Evolutionary conservation across 2,888 invertebrate genomes (phyloP), one percentile per base, ranked within the genome.

Genomic region (Drosophila demipolita): DNA sequence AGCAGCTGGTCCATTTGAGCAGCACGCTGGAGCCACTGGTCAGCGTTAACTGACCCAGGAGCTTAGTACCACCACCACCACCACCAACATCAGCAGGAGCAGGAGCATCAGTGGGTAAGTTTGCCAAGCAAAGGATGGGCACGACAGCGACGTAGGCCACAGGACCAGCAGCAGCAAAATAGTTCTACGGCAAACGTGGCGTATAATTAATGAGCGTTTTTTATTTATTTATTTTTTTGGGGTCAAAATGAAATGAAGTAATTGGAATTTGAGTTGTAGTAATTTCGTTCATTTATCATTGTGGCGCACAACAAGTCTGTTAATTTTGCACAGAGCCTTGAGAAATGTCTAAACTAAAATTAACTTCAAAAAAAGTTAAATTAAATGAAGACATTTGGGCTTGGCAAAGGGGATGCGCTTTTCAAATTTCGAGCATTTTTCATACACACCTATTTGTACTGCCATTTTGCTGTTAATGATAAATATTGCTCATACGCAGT

Each of bases 41-140:
- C 80, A 91, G 91, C 79, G 91, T 91, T 64, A 91, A 91, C 88
- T 91, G 92, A 91, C 91, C 91, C 82, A 85, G 83, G 88, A 81
- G 78, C 57, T 62, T 68, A 36, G 36, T 40, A 54, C 60, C 68
- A 66, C 32, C 59, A 29, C 29, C 0, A 29, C 6, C 29, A 29
- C 2, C 29, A 67, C 55, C 72, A 52, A 50, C 67, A 35, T 9
- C 61, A 45, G 35, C 50, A 42, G 55, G 69, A 49, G 26, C 78
- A 55, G 62, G 73, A 72, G 60, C 73, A 82, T 68, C 78, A 65
- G 57, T 68, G 71, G 66, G 75, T 62, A 78, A 78, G 84, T 75
- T 75, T 64, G 87, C 66, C 63, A 70, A 72, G 81, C 89, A 73
- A 70, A 73, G 83, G 68, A 36, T 67, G 45, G 67, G 69, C 67